Conservation (phyloP, 2,113 vertebrate species). For the Myanophis thanlyinensis region DNA sequence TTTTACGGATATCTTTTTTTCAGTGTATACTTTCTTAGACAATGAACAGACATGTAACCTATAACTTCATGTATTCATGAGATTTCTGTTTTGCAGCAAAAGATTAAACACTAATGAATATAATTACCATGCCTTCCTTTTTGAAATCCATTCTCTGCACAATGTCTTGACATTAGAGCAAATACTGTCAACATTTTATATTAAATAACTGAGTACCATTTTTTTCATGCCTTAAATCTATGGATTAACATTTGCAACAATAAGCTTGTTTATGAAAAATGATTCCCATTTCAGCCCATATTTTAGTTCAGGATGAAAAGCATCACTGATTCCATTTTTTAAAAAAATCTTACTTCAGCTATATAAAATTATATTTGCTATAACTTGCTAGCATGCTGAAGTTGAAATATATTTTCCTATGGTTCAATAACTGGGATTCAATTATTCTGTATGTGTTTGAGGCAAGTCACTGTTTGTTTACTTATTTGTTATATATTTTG, state of each 20-base stretch:
- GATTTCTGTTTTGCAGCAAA: constrained; percentile 34
- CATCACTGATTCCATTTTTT: neutral
- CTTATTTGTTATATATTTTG: neutral
- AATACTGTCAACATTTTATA: constrained; percentile 18
- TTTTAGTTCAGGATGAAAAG: neutral
- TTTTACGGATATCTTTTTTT: neutral
- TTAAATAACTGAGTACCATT: constrained; percentile 8
- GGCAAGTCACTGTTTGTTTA: neutral
- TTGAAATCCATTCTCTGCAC: constrained; percentile 8
- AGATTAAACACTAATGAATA: constrained; percentile 34
- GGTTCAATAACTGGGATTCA: neutral
- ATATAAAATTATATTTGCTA: constrained; percentile 10
- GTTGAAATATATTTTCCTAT: neutral
- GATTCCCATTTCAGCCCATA: constrained; percentile 8
- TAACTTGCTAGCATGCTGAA: neutral
- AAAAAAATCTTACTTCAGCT: neutral
- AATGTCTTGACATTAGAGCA: constrained; percentile 32
- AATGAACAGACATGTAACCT: neutral
- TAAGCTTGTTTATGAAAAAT: constrained; percentile 18
- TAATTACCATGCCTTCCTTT: constrained; percentile 36
- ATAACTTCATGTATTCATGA: constrained; percentile 21
- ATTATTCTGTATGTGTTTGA: neutral
- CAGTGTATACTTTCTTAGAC: constrained; percentile 12
- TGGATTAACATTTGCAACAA: constrained; percentile 4
- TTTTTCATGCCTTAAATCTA: constrained; percentile 10